Base-by-base conservation (phyloP, 1,140 invertebrate genomes). In the Dreissena rostriformis region DNA sequence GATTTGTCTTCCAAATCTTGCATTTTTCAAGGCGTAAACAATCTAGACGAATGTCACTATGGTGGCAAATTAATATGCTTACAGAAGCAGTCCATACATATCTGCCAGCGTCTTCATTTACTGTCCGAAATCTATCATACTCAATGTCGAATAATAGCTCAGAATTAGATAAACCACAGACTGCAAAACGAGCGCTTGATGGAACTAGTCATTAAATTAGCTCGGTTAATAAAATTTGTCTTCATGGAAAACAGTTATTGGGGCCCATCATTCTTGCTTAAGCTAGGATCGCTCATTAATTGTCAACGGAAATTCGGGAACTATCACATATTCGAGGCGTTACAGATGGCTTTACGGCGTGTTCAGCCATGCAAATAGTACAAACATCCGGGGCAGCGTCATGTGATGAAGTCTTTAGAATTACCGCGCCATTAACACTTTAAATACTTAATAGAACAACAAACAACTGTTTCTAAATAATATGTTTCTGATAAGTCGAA, bases 61-160 rank as follows among this genome's bases (percentile, higher is more conserved):
- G 4, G 39, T n/a, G 8, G 39, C 49, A 73, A 81, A 81, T 81
- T 51, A 81, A 81, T 81, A 81, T 81, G 79, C 26, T 52, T 15
- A 80, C 39, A 55, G 67, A 68, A 57, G 57, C 53, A 70, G 77
- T 71, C 66, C 67, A 80, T 80, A 80, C 52, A 80, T 70, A 57
- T 80, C 65, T 80, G 77, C 77, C 77, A 80, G 49, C 63, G 53
- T 70, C 49, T 71, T 80, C 77, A 80, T 80, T 80, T 80, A 26
- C 77, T 80, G 77, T 51, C 24, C 65, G 12, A 17, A 63, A 80
- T 80, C 66, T 80, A 80, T 80, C 77, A 71, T 53, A 68, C 68
- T 80, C 65, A 80, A 80, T 80, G 77, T 80, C 77, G 71, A 80
- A 55, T 80, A 80, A 70, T 80, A 80, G 77, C 77, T 80, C 65